Conservation (phyloP, 2,113 vertebrate species). For the Phylloscopus trochiloides region DNA sequence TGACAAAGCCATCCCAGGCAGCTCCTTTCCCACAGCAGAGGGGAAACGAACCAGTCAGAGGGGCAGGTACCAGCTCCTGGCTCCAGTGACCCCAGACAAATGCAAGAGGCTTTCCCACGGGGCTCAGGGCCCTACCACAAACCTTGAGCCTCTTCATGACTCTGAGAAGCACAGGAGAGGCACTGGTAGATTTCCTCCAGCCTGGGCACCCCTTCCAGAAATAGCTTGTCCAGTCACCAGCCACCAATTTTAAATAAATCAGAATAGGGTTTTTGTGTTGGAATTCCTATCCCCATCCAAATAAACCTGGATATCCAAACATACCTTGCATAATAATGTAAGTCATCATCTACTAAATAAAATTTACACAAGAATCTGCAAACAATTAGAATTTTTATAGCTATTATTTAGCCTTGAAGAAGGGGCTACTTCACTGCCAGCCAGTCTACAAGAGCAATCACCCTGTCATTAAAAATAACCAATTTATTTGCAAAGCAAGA, state of each 20-base stretch:
- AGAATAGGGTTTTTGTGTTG: neutral
- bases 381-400: neutral
- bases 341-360: neutral
- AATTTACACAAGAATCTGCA: neutral
- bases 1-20: neutral
- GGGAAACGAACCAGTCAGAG: neutral
- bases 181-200: neutral
- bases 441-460: neutral
- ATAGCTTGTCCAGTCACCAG: neutral
- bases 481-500: neutral
- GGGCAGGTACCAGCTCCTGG: neutral
- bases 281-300: neutral
- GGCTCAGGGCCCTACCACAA: neutral
- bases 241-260: neutral
- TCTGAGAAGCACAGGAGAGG: neutral
- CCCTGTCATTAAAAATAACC: neutral
- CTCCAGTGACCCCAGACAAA: neutral
- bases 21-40: neutral
- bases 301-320: neutral
- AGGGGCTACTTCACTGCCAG: neutral
- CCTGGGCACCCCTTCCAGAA: neutral
- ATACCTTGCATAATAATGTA: neutral
- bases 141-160: neutral
- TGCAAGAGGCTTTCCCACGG: fast-evolving
- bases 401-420: neutral